These are phyloP conservation scores for Rhabdophis nuchalis DNA, from an alignment of 2,797 vertebrate genomes.

Conservation along the genomic window DNA sequence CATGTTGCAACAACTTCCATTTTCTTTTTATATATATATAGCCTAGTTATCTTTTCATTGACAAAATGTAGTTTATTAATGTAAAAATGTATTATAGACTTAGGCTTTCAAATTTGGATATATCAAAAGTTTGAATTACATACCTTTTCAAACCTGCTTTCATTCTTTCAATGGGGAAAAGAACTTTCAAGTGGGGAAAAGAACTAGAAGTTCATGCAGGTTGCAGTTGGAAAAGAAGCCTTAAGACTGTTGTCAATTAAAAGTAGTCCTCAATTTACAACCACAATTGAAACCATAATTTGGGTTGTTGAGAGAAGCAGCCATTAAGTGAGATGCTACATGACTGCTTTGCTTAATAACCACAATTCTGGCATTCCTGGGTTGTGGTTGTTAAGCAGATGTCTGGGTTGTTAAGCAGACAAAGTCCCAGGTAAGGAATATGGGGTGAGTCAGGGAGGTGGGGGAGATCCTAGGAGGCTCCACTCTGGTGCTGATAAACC, in stretches of 20 bases:
- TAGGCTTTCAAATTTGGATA: background rate
- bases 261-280: too few relatives aligned
- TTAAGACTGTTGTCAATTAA: background rate
- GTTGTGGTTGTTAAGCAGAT: background rate
- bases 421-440: background rate
- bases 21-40: background rate
- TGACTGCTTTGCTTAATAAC: background rate
- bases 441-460: background rate
- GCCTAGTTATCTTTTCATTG: background rate
- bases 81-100: background rate
- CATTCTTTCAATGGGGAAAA: background rate
- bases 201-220: background rate
- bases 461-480: background rate
- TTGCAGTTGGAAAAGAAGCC: background rate
- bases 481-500: background rate
- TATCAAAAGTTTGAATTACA: background rate
- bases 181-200: background rate
- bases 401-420: background rate
- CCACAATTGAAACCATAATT: background rate
- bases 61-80: background rate
- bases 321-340: background rate
- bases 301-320: background rate
- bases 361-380: background rate
- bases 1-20: conserved; percentile 29
- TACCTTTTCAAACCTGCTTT: background rate